A percentile compares a stretch with the other conserved stretches of the same genome.
These are phyloP conservation scores for Clavelina lepadiformis DNA, from an alignment of 23 tunicate genomes.

Conservation along the genomic window DNA sequence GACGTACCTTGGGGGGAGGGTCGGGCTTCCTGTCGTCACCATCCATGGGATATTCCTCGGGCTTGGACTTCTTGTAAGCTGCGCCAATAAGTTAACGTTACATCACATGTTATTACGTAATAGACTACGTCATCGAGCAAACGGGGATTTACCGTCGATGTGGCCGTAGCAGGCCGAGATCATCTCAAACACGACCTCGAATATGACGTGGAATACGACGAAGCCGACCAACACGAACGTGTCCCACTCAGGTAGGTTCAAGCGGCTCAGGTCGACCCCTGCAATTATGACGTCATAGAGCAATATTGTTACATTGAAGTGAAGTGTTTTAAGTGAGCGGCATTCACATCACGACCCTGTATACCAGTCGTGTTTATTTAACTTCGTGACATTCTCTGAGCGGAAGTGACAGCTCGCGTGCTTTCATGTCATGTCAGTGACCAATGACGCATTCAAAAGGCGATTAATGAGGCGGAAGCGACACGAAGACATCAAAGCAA, in stretches of 20 bases:
- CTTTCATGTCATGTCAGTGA: too few relatives aligned
- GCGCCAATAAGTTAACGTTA: background rate
- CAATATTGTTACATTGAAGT: too few relatives aligned
- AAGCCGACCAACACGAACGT: constrained; percentile 66
- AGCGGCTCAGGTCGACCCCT: constrained; percentile 32
- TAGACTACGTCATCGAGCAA: background rate
- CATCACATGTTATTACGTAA: background rate
- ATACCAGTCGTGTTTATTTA: too few relatives aligned
- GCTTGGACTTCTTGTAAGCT: constrained; percentile 3
- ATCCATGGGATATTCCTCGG: background rate
- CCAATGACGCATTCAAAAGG: too few relatives aligned
- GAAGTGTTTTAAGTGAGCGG: too few relatives aligned
- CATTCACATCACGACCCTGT: too few relatives aligned
- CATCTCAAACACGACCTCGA: constrained; percentile 53
- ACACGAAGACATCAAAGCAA: background rate
- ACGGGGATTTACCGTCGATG: constrained; percentile 14
- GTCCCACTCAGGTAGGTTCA: constrained; percentile 52
- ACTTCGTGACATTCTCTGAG: too few relatives aligned
- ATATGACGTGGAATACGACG: constrained; percentile 43
- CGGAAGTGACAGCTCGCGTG: too few relatives aligned
- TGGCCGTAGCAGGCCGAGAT: constrained; percentile 58
- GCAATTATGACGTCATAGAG: too few relatives aligned
- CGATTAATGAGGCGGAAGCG: too few relatives aligned
- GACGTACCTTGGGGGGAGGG: constrained; percentile 4
- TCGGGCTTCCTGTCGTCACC: background rate